phyloP scores from a whole-genome alignment of 2,113 vertebrate genomes.

The Lutjanus erythropterus region DNA sequence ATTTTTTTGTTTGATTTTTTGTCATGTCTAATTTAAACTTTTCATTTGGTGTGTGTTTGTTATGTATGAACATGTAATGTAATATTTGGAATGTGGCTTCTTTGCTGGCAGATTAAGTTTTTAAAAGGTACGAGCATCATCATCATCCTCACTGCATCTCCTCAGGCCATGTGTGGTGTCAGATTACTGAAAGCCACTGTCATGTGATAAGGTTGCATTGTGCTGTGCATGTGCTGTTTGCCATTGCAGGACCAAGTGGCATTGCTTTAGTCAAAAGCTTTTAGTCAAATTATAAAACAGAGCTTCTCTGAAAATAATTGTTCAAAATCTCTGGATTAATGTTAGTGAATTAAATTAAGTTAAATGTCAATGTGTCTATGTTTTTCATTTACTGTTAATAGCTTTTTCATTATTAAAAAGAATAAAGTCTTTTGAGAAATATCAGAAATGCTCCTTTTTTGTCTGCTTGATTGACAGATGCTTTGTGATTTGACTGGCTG shows the following conservation, averaged over 20 bases:
- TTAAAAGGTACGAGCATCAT: background rate
- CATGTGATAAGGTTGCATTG: constrained; percentile 23
- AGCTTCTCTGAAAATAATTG: background rate
- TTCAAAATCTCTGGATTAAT: no score
- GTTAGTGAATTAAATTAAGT: no score
- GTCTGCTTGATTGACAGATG: background rate
- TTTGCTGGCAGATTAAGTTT: background rate
- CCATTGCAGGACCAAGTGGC: background rate
- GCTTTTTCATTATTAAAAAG: background rate
- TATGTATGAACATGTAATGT: background rate
- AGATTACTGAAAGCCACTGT: constrained; percentile 22
- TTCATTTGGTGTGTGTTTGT: background rate
- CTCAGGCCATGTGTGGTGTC: constrained; percentile 17
- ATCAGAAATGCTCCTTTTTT: background rate
- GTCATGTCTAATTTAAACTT: constrained; percentile 7
- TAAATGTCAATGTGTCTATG: no score
- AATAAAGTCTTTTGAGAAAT: background rate
- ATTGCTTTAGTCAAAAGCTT: constrained; percentile 11
- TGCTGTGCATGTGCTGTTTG: background rate
- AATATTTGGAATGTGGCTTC: background rate
- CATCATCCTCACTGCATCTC: background rate
- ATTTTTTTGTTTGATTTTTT: background rate
- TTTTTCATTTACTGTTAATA: no score
- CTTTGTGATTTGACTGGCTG: background rate
- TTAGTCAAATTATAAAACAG: background rate